Conservation (phyloP, 1,140 invertebrate species). For the Oscheius sp. region DNA sequence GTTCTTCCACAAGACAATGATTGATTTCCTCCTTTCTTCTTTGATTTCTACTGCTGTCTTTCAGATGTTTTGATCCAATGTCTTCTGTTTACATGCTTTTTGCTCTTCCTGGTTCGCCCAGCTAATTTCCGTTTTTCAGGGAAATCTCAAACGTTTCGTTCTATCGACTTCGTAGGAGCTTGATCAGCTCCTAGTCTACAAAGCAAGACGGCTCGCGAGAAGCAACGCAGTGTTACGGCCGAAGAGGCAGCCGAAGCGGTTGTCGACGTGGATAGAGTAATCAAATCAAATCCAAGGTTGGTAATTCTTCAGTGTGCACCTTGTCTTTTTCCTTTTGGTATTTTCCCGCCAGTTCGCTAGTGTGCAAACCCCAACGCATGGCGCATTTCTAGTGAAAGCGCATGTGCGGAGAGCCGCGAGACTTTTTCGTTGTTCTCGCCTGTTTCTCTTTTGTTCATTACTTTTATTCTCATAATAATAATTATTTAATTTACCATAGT, state of each 20-base stretch:
- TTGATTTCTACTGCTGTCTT: too few species aligned
- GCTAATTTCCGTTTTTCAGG: background rate
- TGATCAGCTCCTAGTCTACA: background rate
- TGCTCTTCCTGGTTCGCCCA: background rate
- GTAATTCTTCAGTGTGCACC: too few species aligned
- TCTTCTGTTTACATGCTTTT: background rate
- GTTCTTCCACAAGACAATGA: background rate
- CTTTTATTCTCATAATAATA: too few species aligned
- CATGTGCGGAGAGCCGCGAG: too few species aligned
- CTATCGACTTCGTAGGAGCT: background rate
- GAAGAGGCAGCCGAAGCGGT: slow-evolving; percentile 2
- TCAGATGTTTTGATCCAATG: background rate
- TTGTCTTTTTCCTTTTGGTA: too few species aligned
- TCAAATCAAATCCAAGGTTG: background rate
- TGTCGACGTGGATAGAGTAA: background rate
- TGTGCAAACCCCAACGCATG: too few species aligned
- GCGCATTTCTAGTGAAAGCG: too few species aligned
- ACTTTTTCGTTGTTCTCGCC: too few species aligned
- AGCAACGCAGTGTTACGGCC: slow-evolving; percentile 2
- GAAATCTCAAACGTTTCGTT: slow-evolving; percentile 1
- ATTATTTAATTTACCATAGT: too few species aligned
- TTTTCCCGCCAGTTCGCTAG: too few species aligned
- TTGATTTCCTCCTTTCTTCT: background rate
- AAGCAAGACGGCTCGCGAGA: background rate
- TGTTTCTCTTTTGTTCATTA: too few species aligned